Percentiles rank a stretch among this genome's conserved stretches.
phyloP scores from a whole-genome alignment of 2,888 invertebrate species.

The Agelastica alni region DNA sequence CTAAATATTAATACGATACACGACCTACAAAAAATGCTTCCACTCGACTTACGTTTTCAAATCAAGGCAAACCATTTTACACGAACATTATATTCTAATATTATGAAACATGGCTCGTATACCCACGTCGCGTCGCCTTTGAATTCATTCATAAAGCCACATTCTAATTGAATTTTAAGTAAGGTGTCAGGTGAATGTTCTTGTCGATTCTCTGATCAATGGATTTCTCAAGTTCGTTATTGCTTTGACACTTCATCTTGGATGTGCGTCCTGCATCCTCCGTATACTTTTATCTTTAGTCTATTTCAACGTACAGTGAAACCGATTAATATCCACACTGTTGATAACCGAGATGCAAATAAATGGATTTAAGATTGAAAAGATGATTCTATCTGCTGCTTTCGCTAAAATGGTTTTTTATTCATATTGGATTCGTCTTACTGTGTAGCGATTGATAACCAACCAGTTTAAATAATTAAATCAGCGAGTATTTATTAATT shows the following conservation, averaged over 20 bases:
- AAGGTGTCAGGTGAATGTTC: constrained; percentile 43
- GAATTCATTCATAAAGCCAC: constrained; percentile 51
- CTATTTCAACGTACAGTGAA: constrained; percentile 5
- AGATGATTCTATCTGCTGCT: background rate
- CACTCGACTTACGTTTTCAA: background rate
- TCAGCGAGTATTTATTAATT: background rate
- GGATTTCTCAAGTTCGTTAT: constrained; percentile 39
- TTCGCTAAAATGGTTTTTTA: background rate
- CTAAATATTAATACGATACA: constrained; percentile 6
- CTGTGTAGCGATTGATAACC: background rate
- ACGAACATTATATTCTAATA: constrained; percentile 30
- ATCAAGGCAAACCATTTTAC: constrained; percentile 16
- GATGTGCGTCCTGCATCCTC: constrained; percentile 19
- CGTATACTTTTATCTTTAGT: constrained; percentile 19
- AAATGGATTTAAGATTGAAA: constrained; percentile 3
- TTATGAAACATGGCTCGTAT: constrained; percentile 37
- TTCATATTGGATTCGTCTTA: background rate
- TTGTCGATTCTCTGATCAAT: constrained; percentile 51
- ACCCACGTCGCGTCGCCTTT: constrained; percentile 39
- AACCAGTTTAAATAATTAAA: background rate
- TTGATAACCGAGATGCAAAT: background rate
- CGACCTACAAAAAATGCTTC: constrained; percentile 17
- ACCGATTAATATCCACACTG: constrained; percentile 1
- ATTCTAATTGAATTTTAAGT: constrained; percentile 45
- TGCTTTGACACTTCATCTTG: constrained; percentile 38